phyloP scores from a whole-genome alignment of 2,888 invertebrate genomes.

The Ophioninae sp. region DNA sequence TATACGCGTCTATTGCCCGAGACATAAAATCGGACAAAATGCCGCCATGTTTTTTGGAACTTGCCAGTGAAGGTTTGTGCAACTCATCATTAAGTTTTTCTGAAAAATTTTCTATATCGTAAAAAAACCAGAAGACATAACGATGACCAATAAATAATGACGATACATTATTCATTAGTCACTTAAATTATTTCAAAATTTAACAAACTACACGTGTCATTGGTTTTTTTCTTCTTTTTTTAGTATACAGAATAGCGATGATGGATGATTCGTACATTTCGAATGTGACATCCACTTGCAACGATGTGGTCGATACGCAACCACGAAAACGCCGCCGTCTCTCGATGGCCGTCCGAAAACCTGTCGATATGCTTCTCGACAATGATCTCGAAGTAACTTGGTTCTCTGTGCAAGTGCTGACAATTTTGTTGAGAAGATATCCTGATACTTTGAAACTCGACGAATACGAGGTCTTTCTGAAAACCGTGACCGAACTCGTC shows the following conservation, averaged over 20 bases:
- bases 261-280: conserved; percentile 60
- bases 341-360: conserved; percentile 67
- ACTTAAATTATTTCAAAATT: too few relatives aligned
- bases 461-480: conserved; percentile 78
- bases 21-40: conserved; percentile 71
- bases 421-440: conserved; percentile 78
- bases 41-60: conserved; percentile 68
- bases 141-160: too few relatives aligned
- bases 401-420: conserved; percentile 80
- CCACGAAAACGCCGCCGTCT: conserved; percentile 74
- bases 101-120: too few relatives aligned
- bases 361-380: conserved; percentile 72
- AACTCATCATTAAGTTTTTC: neutral
- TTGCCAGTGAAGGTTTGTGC: conserved; percentile 74
- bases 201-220: too few relatives aligned
- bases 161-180: neutral
- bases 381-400: conserved; percentile 78
- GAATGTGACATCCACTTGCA: conserved; percentile 34
- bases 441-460: conserved; percentile 77
- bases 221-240: conserved; percentile 22
- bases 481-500: conserved; percentile 77
- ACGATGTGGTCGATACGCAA: conserved; percentile 59
- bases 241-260: conserved; percentile 79
- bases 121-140: too few relatives aligned
- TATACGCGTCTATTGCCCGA: conserved; percentile 78